phyloP scores from a whole-genome alignment of 2,797 vertebrate species.

The Spinus pinus region DNA sequence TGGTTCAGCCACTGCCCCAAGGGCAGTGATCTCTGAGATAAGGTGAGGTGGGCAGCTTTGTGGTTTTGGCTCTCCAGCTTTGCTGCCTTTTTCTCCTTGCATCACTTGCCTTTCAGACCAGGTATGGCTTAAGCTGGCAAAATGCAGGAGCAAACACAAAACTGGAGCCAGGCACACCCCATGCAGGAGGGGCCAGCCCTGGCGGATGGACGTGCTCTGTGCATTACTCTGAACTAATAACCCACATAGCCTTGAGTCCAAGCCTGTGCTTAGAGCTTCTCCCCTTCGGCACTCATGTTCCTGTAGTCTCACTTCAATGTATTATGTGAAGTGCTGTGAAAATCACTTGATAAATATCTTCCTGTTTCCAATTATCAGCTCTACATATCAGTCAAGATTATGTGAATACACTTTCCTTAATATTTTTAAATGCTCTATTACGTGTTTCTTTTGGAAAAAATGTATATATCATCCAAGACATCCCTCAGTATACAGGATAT shows the following conservation, averaged over 20 bases:
- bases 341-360: not conserved
- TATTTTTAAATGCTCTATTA: not conserved
- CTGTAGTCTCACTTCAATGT: not conserved
- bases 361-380: not conserved
- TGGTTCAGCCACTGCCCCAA: not conserved
- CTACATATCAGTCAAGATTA: not conserved
- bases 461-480: not conserved
- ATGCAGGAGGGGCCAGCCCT: not conserved
- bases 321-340: not conserved
- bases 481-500: not conserved
- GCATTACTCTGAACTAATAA: not conserved
- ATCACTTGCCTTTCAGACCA: not conserved
- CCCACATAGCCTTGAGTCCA: rapidly evolving
- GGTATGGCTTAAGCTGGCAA: rapidly evolving
- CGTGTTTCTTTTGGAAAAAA: not conserved
- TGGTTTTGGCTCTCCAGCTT: not conserved
- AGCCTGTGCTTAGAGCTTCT: not conserved
- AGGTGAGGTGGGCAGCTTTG: not conserved
- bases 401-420: not conserved
- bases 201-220: not conserved
- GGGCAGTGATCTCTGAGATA: not conserved
- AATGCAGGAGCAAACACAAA: not conserved
- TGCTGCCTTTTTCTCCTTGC: not conserved
- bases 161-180: not conserved
- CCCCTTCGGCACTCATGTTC: not conserved